Evolutionary conservation across 2,113 vertebrate genomes (phyloP), one percentile per base, ranked within the genome.

Genomic region (Leucopsar rothschildi): DNA sequence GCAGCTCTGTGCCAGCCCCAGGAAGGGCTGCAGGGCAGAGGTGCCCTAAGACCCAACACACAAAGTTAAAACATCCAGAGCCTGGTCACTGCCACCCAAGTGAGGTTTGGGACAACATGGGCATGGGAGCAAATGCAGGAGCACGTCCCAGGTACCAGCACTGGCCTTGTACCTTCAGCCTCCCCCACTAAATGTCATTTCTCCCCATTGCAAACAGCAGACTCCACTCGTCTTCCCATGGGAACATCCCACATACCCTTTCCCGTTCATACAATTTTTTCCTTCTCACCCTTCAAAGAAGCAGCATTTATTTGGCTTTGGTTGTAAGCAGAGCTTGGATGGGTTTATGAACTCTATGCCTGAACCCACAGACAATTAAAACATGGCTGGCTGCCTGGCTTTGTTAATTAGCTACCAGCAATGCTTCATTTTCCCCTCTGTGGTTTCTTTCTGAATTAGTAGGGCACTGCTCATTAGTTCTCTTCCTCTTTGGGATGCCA

Each of bases 371-470:
- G 80, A 50, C 56, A 81, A 59, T 90, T 81, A 71, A 84, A 78
- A 80, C 59, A 24, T 66, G 79, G 68, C 86, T 90, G 79, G 76
- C 63, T 86, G 94, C 91, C 90, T 93, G 88, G 45, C 21, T 95
- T 92, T 90, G 82, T 73, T 95, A 92, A 96, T 93, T 95, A 94
- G 71, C 76, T 60, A 73, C 52, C 69, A 88, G 84, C 77, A 86
- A 83, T 47, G 69, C 81, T 39, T 68, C 69, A 7, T 73, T 75
- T 81, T 70, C 18, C 69, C 86, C 88, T 69, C 68, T 83, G 86
- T 1, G 33, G 50, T 92, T 93, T 83, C 82, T 29, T 66, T 40
- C 39, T 63, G 88, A 83, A 73, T 55, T 77, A 92, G 60, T 11
- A 85, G 66, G 71, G 45, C 82, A 73, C 71, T 37, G 49, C 55